Conservation (phyloP, 2,797 vertebrate genomes). For the Halcyon smyrnensis region DNA sequence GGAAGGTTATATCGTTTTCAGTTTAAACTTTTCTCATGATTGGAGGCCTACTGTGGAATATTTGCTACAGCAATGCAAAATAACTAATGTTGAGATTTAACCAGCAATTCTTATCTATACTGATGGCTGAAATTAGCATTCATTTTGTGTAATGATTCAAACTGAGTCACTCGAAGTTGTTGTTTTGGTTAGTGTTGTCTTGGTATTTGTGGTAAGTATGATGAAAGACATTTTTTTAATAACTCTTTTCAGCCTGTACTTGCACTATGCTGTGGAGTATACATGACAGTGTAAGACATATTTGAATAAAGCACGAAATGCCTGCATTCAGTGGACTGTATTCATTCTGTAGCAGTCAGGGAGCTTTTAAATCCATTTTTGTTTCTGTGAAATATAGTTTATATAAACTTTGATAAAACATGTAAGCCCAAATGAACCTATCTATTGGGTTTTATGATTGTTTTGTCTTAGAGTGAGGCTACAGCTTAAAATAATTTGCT, state of each 20-base stretch:
- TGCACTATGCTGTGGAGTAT: background rate
- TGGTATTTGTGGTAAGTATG: slow-evolving; percentile 54
- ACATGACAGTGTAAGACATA: background rate
- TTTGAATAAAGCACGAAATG: slow-evolving; percentile 23
- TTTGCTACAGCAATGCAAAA: slow-evolving; percentile 47
- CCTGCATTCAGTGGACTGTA: background rate
- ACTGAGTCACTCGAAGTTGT: slow-evolving; percentile 53
- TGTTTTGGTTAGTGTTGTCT: slow-evolving; percentile 53
- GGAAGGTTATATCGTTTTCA: background rate
- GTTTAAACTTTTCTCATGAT: background rate
- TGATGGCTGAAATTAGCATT: slow-evolving; percentile 23
- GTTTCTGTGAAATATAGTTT: background rate
- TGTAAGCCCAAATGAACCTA: background rate
- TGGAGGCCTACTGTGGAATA: background rate
- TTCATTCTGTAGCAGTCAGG: background rate
- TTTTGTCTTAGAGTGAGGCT: background rate
- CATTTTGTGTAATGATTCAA: slow-evolving; percentile 60
- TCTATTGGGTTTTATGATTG: background rate
- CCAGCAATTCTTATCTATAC: background rate
- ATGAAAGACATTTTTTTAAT: slow-evolving; percentile 51
- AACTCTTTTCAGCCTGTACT: slow-evolving; percentile 52
- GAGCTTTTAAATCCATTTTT: background rate
- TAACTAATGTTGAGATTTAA: slow-evolving; percentile 73
- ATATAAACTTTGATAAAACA: background rate
- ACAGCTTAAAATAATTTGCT: background rate